Evolutionary conservation across 1,140 invertebrate genomes (phyloP), one percentile per base, ranked within the genome.

Genomic region (Macrotrachela quadricornifera): DNA sequence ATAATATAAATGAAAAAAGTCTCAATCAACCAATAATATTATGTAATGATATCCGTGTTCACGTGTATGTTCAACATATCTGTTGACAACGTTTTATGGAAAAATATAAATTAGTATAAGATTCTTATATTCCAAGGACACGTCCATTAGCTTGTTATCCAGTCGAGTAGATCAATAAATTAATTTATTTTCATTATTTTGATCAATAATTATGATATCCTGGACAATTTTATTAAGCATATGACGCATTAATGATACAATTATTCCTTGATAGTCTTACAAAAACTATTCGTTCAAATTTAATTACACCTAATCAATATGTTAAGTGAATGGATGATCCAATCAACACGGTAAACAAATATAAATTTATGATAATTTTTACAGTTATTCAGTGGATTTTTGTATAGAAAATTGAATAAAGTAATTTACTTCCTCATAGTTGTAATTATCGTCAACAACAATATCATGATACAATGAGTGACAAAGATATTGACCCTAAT

Each of bases 71-170:
- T 58, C 82, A 84, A 62, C 74, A 79, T 57, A 70, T 76, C 46
- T 95, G 87, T 69, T 90, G 91, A 40, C 95, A 95, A 76, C 84
- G 80, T 61, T 85, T 95, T 62, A 90, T 95, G 78, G 95, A 96
- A 71, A 78, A 77, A 49, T 85, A 81, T 60, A 76, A 77, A 48
- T 76, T 91, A 18, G 90, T 85, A 56, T 90, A 90, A 0, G 90
- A 96, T 74, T 90, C 88, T 13, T 95, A 79, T 67, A 83, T 95
- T 59, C 90, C 95, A 74, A 81, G 94, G 80, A 82, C 85, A 4
- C 72, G 96, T 4, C 90, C 96, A 65, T 69, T 95, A 49, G 83
- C 90, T 9, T 96, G 96, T 67, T 91, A 79, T 66, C 73, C 76
- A 66, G 81, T 30, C n/a, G 8, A 30, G 21, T 30, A 4, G 2